Base-by-base conservation (phyloP, 1,140 invertebrate species). In the Ruditapes philippinarum region DNA sequence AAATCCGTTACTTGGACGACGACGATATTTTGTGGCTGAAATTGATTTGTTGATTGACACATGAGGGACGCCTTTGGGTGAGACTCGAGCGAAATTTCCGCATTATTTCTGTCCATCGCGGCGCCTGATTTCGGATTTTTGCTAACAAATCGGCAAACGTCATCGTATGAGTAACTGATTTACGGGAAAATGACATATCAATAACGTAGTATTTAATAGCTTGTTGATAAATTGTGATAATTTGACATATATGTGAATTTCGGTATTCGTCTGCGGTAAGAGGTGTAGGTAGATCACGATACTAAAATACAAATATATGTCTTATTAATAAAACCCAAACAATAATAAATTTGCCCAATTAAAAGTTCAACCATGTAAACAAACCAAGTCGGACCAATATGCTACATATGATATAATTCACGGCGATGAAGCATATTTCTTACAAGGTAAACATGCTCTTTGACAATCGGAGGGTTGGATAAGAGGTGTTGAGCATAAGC, bases 141-240 rank as follows among this genome's bases (percentile, higher is more conserved):
- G 42, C 51, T 40, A 76, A 76, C 25, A 40, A 76, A 76, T 76
- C 33, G 73, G 73, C 73, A 76, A 76, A 49, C 51, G 73, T 76
- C 73, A 76, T 76, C 19, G 73, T 49, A 76, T 76, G 73, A 76
- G 73, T 76, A 76, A 76, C 73, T 76, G 73, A 76, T 76, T 76
- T 76, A 25, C 42, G 19, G 73, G 7, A 45, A 49, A 76, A 45
- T 76, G 42, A 76, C 73, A 76, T 76, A 76, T 45, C 42, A 76
- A 31, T 45, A 65, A 65, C 62, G n/a, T 65, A 65, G 62, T 65
- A 65, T 28, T 65, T 65, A 65, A 49, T 51, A 45, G 73, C 73
- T 31, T 51, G 33, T 76, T 76, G 42, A 45, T 76, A 51, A 49
- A 76, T 76, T n/a, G 73, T 76, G 40, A 76, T 31, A 49, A 76